Conservation (phyloP, 2,888 invertebrate species). For the Boloria euphrosyne region DNA sequence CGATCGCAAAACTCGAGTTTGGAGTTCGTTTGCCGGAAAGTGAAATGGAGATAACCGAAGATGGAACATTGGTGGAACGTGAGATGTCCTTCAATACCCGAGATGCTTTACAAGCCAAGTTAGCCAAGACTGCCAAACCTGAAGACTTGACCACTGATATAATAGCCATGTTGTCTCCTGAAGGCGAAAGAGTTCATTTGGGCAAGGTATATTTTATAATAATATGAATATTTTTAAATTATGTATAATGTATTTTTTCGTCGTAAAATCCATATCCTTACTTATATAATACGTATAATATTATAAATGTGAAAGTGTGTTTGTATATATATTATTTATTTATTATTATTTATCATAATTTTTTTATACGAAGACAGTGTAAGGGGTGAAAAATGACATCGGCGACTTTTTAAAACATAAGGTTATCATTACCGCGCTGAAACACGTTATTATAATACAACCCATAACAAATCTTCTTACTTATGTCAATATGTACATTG, state of each 20-base stretch:
- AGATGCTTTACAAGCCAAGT: slow-evolving; percentile 67
- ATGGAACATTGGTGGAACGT: slow-evolving; percentile 69
- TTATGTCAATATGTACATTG: too few relatives aligned
- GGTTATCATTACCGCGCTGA: too few relatives aligned
- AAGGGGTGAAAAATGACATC: too few relatives aligned
- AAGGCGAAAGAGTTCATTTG: slow-evolving; percentile 90
- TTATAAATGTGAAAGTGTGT: too few relatives aligned
- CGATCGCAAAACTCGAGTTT: slow-evolving; percentile 90
- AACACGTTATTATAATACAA: too few relatives aligned
- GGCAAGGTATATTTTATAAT: slow-evolving; percentile 83
- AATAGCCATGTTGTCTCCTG: slow-evolving; percentile 94
- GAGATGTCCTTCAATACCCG: slow-evolving; percentile 73
- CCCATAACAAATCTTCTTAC: too few relatives aligned
- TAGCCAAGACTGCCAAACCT: slow-evolving; percentile 64
- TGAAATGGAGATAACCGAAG: slow-evolving; percentile 80
- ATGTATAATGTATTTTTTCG: not conserved
- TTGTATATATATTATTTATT: too few relatives aligned
- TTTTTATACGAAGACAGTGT: too few relatives aligned
- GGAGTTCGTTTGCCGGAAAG: slow-evolving; percentile 81
- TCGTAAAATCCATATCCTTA: not conserved
- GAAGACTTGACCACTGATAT: slow-evolving; percentile 90
- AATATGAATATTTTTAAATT: not conserved
- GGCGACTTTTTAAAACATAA: too few relatives aligned
- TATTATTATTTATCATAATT: too few relatives aligned
- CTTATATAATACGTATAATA: too few relatives aligned